These are phyloP conservation scores for Protosalanx chinensis DNA, from an alignment of 2,797 vertebrate species.

Conservation along the genomic window DNA sequence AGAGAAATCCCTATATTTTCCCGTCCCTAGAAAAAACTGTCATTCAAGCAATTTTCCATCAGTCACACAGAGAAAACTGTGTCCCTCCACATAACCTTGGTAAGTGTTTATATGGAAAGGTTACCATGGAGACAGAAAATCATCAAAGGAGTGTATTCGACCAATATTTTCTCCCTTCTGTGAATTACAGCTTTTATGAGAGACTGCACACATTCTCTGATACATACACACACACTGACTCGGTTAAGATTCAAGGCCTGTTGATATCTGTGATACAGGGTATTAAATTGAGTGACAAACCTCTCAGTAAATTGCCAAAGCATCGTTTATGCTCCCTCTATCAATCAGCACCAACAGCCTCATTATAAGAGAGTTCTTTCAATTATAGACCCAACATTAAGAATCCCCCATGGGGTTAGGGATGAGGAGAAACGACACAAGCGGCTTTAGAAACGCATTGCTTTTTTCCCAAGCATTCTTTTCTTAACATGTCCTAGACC, in stretches of 20 bases:
- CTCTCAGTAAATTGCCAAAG: neutral
- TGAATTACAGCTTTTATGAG: slow-evolving; percentile 10
- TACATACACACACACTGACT: no score
- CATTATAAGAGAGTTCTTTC: neutral
- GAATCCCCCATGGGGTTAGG: neutral
- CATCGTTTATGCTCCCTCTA: neutral
- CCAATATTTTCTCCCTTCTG: slow-evolving; percentile 6
- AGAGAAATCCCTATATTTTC: no score
- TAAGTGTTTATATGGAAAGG: slow-evolving; percentile 15
- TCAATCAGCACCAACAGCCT: slow-evolving; percentile 2
- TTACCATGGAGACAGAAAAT: slow-evolving; percentile 36
- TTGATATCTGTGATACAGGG: neutral
- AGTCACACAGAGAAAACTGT: slow-evolving; percentile 10
- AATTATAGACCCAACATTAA: neutral
- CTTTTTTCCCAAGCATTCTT: slow-evolving; percentile 3
- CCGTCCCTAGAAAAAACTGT: no score
- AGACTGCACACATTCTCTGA: neutral
- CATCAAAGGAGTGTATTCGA: slow-evolving; percentile 22
- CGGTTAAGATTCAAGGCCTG: neutral
- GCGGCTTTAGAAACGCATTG: neutral
- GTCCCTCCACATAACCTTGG: slow-evolving; percentile 9
- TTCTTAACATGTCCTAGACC: neutral
- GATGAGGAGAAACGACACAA: neutral
- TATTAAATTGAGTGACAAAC: neutral
- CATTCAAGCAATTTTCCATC: slow-evolving; percentile 1